These are phyloP conservation scores for Armadillidium nasatum DNA, from an alignment of 1,140 invertebrate genomes.

Conservation along the genomic window DNA sequence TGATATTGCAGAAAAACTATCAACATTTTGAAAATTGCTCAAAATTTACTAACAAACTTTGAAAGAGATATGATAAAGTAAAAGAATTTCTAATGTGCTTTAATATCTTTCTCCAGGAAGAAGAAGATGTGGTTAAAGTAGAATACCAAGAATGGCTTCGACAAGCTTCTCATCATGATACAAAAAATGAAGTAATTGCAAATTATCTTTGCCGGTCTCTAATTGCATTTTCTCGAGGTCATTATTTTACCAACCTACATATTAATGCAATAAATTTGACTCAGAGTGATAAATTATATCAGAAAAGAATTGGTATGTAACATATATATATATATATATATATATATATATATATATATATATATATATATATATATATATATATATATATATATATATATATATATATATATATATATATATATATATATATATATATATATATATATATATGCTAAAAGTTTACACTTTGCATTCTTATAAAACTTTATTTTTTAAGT, in stretches of 20 bases:
- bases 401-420: too few relatives aligned
- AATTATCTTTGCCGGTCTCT: neutral
- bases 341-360: too few relatives aligned
- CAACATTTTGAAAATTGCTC: neutral
- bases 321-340: too few relatives aligned
- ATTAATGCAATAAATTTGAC: neutral
- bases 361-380: too few relatives aligned
- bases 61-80: too few relatives aligned
- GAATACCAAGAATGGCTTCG: neutral
- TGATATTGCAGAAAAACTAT: neutral
- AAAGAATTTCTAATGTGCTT: neutral
- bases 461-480: too few relatives aligned
- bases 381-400: too few relatives aligned
- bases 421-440: too few relatives aligned
- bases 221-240: neutral
- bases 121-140: neutral
- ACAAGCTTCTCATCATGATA: neutral
- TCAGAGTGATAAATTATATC: neutral
- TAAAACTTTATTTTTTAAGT: too few relatives aligned
- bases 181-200: neutral
- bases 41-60: neutral
- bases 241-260: conserved; percentile 4
- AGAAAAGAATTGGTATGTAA: neutral
- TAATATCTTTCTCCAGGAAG: neutral
- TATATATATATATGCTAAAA: too few relatives aligned